Evolutionary conservation across 1,140 invertebrate genomes (phyloP), one percentile per base, ranked within the genome.

Genomic region (Musca domestica): DNA sequence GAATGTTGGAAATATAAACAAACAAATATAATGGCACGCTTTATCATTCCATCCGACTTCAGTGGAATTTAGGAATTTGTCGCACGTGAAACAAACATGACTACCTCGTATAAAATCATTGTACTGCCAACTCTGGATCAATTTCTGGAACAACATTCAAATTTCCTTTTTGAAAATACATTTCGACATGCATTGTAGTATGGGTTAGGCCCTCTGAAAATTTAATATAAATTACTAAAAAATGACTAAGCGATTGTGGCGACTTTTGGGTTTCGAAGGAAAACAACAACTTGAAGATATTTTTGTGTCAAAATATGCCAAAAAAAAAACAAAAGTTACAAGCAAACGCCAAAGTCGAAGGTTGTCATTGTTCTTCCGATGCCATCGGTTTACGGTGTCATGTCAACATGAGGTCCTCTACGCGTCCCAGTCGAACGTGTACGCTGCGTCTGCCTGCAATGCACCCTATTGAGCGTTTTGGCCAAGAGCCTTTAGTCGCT

Each of bases 391-490:
- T 10, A 12, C 19, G 23, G 6, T 23, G 19, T 20, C 19, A 14
- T 56, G 52, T 56, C 52, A 56, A 56, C 52, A 56, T 56, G 52
- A 27, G 52, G 52, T 56, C 52, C 52, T 56, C 52, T 22, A 56
- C 17, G 27, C 23, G 12, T 56, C 52, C 14, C 52, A 56, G 22
- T 25, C 52, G 27, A 56, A 54, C 23, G 22, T 54, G 25, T 27
- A 23, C 12, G 34, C 12, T 41, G 23, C 27, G 27, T 14, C 23
- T 56, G 52, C 17, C 23, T 56, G 52, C 17, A 15, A 27, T 56
- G 52, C 52, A 56, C 52, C 52, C 52, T 56, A 56, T 56, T n/a
- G 52, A 56, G 52, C 25, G 23, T 27, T 41, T 41, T 56, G 23
- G 23, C 52, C 52, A 56, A 56, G 17, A 23, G 52, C 52, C 15